phyloP scores from a whole-genome alignment of 2,888 invertebrate genomes.

The Euplexia lucipara region DNA sequence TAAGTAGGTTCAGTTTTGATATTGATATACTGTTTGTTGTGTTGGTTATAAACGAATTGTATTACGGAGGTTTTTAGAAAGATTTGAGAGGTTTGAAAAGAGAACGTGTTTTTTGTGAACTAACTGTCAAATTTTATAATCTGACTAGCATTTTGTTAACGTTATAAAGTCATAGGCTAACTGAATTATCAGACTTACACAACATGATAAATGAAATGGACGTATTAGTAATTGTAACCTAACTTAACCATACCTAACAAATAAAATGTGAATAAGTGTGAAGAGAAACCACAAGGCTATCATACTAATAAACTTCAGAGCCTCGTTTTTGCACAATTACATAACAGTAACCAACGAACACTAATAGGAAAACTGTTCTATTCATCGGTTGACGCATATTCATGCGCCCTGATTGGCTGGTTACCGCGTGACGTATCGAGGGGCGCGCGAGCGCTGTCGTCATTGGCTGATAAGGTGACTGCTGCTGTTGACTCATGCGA shows the following conservation, averaged over 20 bases:
- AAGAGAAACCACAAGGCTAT: constrained; percentile 1
- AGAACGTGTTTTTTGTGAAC: neutral
- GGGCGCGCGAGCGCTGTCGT: constrained; percentile 35
- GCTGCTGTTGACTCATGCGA: constrained; percentile 29
- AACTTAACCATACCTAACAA: neutral
- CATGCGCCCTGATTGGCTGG: constrained; percentile 45
- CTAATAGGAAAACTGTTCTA: constrained; percentile 41
- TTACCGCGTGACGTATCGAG: constrained; percentile 29
- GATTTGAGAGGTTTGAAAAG: neutral
- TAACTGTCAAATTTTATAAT: too few species aligned
- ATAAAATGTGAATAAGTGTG: constrained; percentile 2
- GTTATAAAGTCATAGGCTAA: neutral
- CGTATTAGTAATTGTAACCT: neutral
- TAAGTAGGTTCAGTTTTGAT: constrained; percentile 64
- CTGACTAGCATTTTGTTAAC: too few species aligned
- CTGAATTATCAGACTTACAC: neutral
- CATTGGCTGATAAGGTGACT: constrained; percentile 55
- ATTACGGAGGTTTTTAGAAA: neutral
- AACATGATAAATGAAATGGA: neutral
- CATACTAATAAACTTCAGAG: too few species aligned
- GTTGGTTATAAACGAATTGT: constrained; percentile 20
- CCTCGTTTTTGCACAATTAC: neutral
- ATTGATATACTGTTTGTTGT: constrained; percentile 54
- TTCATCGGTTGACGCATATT: constrained; percentile 40
- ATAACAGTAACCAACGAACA: constrained; percentile 4